phyloP scores from a whole-genome alignment of 2,113 vertebrate species.

The Malurus cyaneus region DNA sequence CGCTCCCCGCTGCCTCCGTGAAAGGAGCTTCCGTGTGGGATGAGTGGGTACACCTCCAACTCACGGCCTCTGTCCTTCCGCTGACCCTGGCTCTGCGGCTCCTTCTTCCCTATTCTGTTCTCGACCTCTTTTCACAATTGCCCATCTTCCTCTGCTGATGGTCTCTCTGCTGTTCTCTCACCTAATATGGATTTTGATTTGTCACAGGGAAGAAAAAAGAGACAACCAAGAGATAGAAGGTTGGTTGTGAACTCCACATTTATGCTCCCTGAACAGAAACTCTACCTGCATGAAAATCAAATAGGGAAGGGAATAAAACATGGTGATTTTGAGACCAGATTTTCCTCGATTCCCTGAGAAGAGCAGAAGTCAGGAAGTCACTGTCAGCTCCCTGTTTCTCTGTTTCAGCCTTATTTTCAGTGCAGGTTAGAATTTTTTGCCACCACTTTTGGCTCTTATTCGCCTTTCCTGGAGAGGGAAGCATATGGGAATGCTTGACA shows the following conservation, averaged over 20 bases:
- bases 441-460: constrained; percentile 25
- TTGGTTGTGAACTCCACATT: constrained; percentile 23
- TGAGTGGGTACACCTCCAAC: constrained; percentile 40
- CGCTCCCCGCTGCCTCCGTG: not conserved
- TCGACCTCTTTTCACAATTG: constrained; percentile 40
- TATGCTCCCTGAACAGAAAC: constrained; percentile 33
- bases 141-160: constrained; percentile 43
- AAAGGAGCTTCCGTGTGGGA: constrained; percentile 47
- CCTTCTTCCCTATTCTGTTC: constrained; percentile 43
- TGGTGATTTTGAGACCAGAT: constrained; percentile 24
- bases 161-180: constrained; percentile 41
- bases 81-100: not conserved
- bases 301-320: constrained; percentile 46
- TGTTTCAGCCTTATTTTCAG: constrained; percentile 43
- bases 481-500: constrained; percentile 51
- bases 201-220: constrained; percentile 1
- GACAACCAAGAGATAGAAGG: not conserved
- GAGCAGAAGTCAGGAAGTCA: constrained; percentile 54
- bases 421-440: constrained; percentile 34
- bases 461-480: constrained; percentile 21
- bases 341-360: constrained; percentile 45
- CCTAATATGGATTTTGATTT: constrained; percentile 36
- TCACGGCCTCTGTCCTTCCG: not conserved
- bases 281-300: constrained; percentile 46
- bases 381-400: constrained; percentile 40